A percentile compares a stretch with the other conserved stretches of the same genome.
Conservation (phyloP, 2,113 vertebrate species). For the Charina bottae region DNA sequence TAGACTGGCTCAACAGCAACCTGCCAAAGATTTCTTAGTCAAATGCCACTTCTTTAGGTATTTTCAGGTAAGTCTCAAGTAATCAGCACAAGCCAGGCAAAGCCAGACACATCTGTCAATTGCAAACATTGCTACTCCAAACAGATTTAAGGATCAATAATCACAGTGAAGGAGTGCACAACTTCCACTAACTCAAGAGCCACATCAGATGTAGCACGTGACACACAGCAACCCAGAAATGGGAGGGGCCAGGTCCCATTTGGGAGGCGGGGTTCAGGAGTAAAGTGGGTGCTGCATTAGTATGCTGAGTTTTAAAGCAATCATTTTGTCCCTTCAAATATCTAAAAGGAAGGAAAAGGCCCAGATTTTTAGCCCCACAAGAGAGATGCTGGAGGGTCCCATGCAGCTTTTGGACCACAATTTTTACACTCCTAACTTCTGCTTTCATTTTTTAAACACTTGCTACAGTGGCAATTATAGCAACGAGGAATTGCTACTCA, state of each 20-base stretch:
- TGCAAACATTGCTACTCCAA: background rate
- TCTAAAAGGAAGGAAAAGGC: background rate
- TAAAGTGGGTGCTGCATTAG: background rate
- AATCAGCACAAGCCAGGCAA: background rate
- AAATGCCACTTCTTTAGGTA: background rate
- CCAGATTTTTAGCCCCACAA: background rate
- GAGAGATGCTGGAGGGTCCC: background rate
- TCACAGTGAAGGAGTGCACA: background rate
- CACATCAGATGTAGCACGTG: background rate
- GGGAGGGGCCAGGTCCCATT: background rate
- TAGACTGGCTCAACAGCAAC: background rate
- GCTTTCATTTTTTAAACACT: conserved; percentile 51
- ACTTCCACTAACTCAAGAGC: background rate
- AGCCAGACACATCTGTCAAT: background rate
- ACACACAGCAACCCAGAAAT: background rate
- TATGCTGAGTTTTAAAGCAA: background rate
- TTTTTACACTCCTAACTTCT: background rate
- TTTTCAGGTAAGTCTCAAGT: background rate
- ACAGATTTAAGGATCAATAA: background rate
- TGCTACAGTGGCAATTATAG: background rate
- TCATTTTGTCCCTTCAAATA: background rate
- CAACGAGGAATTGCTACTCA: background rate
- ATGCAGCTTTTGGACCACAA: conserved; percentile 23
- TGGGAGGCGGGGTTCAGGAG: background rate
- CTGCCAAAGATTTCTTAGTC: background rate